Conservation (phyloP, 1,140 invertebrate species). For the Ips nitidus region DNA sequence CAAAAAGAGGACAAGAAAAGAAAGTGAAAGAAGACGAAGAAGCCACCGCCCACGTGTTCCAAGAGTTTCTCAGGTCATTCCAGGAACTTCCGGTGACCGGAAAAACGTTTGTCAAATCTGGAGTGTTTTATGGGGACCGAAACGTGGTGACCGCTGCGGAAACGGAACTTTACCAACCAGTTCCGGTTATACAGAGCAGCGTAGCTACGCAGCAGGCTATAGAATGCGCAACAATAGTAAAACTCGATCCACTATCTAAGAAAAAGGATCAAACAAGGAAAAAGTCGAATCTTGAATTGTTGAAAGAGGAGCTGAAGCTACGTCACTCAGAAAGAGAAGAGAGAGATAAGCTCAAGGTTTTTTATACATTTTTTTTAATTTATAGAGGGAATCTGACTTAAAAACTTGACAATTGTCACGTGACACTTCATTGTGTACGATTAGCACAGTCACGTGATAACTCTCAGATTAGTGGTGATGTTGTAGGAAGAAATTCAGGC, state of each 20-base stretch:
- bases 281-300: conserved; percentile 49
- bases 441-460: too few species aligned
- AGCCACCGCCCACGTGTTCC: conserved; percentile 68
- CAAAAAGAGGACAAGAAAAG: conserved; percentile 40
- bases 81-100: conserved; percentile 40
- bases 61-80: conserved; percentile 50
- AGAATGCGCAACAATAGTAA: conserved; percentile 46
- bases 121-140: conserved; percentile 41
- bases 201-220: conserved; percentile 58
- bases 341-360: conserved; percentile 30
- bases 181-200: conserved; percentile 43
- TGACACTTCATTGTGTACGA: too few species aligned
- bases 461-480: background rate
- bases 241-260: conserved; percentile 46
- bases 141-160: conserved; percentile 35
- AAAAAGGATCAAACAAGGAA: conserved; percentile 52
- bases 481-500: conserved; percentile 25
- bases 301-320: conserved; percentile 50
- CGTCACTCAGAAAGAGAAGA: conserved; percentile 42
- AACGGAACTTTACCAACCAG: conserved; percentile 45
- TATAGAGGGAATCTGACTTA: background rate
- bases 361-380: background rate
- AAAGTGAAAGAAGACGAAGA: conserved; percentile 79
- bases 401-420: background rate
- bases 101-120: conserved; percentile 49